These are phyloP conservation scores for Minunthozetes semirufus DNA, from an alignment of 2,888 invertebrate species.

Conservation along the genomic window DNA sequence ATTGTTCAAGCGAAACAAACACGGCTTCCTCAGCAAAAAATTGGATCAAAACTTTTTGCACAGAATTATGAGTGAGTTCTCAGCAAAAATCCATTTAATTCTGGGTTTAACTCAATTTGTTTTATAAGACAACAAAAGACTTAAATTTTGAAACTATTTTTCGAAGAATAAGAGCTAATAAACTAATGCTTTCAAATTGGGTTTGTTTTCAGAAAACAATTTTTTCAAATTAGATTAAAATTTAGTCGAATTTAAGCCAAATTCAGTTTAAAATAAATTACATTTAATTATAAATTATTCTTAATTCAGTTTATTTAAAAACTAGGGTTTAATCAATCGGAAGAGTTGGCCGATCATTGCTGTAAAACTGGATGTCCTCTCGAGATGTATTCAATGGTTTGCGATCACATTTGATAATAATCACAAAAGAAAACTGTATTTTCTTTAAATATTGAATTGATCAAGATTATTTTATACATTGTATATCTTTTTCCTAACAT, in stretches of 20 bases:
- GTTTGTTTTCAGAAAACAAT: background rate
- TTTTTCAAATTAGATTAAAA: background rate
- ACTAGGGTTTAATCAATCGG: too few relatives aligned
- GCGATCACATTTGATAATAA: background rate
- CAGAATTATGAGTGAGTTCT: slow-evolving; percentile 16
- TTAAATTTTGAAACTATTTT: background rate
- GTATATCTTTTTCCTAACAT: too few relatives aligned
- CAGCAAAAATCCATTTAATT: background rate
- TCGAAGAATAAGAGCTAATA: background rate
- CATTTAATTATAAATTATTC: too few relatives aligned
- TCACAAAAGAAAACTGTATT: too few relatives aligned
- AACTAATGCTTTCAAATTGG: background rate
- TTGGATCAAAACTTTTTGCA: background rate
- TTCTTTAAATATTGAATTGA: too few relatives aligned
- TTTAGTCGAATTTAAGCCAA: background rate
- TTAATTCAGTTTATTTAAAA: too few relatives aligned
- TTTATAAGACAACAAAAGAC: background rate
- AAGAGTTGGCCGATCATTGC: background rate
- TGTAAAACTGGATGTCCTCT: background rate
- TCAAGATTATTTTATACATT: too few relatives aligned
- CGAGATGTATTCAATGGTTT: background rate
- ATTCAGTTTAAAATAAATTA: too few relatives aligned
- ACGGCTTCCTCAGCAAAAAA: background rate
- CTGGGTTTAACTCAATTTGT: slow-evolving; percentile 2
- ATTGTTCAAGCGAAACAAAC: slow-evolving; percentile 10